Evolutionary conservation across 1,140 invertebrate genomes (phyloP), one percentile per base, ranked within the genome.

Genomic region (Magallana angulata): DNA sequence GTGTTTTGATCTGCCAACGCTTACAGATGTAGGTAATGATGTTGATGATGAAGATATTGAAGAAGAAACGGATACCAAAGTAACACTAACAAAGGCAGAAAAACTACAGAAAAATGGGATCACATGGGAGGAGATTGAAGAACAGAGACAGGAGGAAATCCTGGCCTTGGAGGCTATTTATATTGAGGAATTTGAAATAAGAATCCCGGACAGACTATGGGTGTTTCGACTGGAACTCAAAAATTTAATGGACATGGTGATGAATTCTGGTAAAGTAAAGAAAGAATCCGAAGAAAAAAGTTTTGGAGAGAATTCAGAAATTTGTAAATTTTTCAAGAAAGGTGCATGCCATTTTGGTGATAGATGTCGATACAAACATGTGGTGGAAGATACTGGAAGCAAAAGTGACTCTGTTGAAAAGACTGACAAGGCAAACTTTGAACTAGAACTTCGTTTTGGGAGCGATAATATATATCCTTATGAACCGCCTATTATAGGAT

Each of bases 91-190:
- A n/a, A 60, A 59, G 18, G 36, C 81, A 24, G 6, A 81, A 64
- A 71, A 62, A 16, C 68, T 85, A 14, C 48, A 14, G 48, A 84
- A 87, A 57, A 83, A 56, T 81, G 89, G 83, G 7, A 16, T 85
- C 4, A 80, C 87, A n/a, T 82, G 85, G 30, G 85, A 90, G 64
- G 92, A 94, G 60, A 87, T 94, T n/a, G 12, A 82, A 0, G 92
- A 93, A 36, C 85, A 90, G 18, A 89, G 93, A 81, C 83, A 91
- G 59, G 93, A 94, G 57, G 94, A 94, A 91, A 94, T 93, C 87
- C 87, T 91, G 71, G 94, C 92, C 24, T 82, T 94, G 12, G 36
- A 93, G 87, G 90, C 93, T 30, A 94, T 94, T 12, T 94, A 93
- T 88, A 93, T 92, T 57, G 89, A 92, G 18, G 89, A 85, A 14